phyloP scores from a whole-genome alignment of 1,140 invertebrate species.

The Bombus terrestris region DNA sequence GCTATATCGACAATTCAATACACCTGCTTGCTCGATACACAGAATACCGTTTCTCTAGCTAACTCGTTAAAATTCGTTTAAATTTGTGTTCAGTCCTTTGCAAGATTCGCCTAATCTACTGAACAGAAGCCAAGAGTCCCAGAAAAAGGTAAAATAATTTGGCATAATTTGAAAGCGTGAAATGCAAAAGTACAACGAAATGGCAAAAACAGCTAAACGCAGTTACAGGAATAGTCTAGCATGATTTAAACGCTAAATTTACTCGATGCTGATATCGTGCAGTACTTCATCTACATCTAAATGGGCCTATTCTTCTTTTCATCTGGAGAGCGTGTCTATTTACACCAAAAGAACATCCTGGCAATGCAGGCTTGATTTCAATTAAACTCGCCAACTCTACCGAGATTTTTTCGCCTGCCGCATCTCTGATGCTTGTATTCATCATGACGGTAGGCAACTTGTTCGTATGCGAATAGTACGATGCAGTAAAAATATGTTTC shows the following conservation, averaged over 20 bases:
- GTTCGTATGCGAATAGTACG: conserved; percentile 1
- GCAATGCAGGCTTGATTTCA: conserved; percentile 70
- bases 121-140: background rate
- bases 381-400: conserved; percentile 61
- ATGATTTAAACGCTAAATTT: background rate
- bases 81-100: background rate
- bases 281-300: conserved; percentile 24
- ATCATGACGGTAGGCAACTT: conserved; percentile 23
- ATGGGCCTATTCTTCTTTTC: conserved; percentile 31
- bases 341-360: conserved; percentile 30
- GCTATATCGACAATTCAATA: background rate
- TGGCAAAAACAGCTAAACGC: background rate
- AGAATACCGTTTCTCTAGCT: background rate
- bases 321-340: conserved; percentile 9
- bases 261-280: conserved; percentile 17
- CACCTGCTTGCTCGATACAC: background rate
- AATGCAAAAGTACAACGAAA: background rate
- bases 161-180: background rate
- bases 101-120: background rate
- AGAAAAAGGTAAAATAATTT: background rate
- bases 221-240: background rate
- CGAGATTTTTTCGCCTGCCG: conserved; percentile 32
- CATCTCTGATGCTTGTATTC: conserved; percentile 44
- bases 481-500: conserved; percentile 27
- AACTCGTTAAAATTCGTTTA: background rate